Evolutionary conservation across 1,140 invertebrate species (phyloP).

Genomic region (Tenebrio molitor): DNA sequence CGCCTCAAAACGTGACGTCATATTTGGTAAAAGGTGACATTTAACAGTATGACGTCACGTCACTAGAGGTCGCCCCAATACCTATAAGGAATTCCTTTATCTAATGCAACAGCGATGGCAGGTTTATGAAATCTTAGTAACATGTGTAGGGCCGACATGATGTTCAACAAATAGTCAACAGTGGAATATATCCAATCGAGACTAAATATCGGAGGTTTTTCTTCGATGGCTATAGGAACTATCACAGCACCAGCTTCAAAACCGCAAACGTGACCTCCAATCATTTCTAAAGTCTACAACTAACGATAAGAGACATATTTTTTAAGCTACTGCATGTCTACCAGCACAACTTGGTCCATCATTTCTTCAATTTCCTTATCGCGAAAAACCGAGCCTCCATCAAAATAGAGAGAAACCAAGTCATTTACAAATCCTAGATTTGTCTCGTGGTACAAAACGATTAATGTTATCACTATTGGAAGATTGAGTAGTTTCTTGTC

Average conservation of each 20-base stretch:
- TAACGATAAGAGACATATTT: too few relatives aligned
- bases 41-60: too few relatives aligned
- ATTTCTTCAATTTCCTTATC: conserved; percentile 58
- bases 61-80: too few relatives aligned
- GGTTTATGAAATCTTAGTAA: conserved; percentile 57
- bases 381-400: conserved; percentile 54
- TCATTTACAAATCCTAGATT: conserved; percentile 58
- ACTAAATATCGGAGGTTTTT: conserved; percentile 59
- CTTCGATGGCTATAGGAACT: conserved; percentile 57
- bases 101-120: conserved; percentile 50
- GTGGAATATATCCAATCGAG: conserved; percentile 62
- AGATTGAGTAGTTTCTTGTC: conserved; percentile 59
- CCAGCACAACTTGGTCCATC: conserved; percentile 56
- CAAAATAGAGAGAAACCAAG: conserved; percentile 57
- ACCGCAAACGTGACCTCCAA: conserved; percentile 59
- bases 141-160: conserved; percentile 51
- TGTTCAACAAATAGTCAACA: conserved; percentile 57
- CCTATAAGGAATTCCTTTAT: conserved; percentile 56
- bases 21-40: too few relatives aligned
- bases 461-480: conserved; percentile 58
- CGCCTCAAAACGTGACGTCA: too few relatives aligned
- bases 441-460: conserved; percentile 57
- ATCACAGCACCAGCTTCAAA: conserved; percentile 55
- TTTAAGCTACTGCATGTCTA: conserved; percentile 46
- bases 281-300: conserved; percentile 62